These are phyloP conservation scores for Notoglanidium macrostoma DNA, from an alignment of 2,797 vertebrate genomes.

Conservation along the genomic window DNA sequence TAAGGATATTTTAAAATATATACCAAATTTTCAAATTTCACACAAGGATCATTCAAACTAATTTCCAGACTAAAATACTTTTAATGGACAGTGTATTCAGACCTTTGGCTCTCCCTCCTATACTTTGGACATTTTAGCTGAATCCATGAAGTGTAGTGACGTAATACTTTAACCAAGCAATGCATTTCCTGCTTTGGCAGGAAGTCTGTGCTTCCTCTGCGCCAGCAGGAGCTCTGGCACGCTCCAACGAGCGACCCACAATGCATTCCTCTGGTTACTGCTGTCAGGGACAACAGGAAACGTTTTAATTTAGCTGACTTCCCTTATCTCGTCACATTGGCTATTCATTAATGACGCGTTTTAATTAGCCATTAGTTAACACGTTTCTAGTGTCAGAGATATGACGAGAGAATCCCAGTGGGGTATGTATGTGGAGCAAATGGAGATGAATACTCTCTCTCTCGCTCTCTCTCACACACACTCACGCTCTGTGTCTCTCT, in stretches of 20 bases:
- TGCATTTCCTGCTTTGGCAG: slow-evolving; percentile 36
- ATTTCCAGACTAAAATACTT: not conserved
- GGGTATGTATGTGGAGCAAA: slow-evolving; percentile 45
- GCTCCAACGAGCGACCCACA: slow-evolving; percentile 26
- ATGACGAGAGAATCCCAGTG: slow-evolving; percentile 62
- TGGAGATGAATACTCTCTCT: slow-evolving; percentile 41
- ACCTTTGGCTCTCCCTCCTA: not conserved
- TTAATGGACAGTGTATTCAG: not conserved
- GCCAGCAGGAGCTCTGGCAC: slow-evolving; percentile 16
- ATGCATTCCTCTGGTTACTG: slow-evolving; percentile 52
- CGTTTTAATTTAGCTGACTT: slow-evolving; percentile 59
- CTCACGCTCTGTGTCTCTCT: slow-evolving; percentile 30
- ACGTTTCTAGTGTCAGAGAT: slow-evolving; percentile 76
- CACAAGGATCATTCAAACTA: not conserved
- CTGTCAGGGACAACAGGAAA: slow-evolving; percentile 55
- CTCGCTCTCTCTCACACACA: slow-evolving; percentile 43
- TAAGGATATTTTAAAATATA: not conserved
- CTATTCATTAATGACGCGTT: slow-evolving; percentile 77
- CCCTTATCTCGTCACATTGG: slow-evolving; percentile 73
- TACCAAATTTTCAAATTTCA: not conserved
- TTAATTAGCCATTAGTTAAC: slow-evolving; percentile 83
- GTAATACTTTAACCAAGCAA: not conserved
- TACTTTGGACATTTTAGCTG: not conserved
- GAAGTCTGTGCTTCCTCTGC: slow-evolving; percentile 18
- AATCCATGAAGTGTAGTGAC: not conserved